Conservation (phyloP, 2,797 vertebrate genomes). For the Poecilia wingei region DNA sequence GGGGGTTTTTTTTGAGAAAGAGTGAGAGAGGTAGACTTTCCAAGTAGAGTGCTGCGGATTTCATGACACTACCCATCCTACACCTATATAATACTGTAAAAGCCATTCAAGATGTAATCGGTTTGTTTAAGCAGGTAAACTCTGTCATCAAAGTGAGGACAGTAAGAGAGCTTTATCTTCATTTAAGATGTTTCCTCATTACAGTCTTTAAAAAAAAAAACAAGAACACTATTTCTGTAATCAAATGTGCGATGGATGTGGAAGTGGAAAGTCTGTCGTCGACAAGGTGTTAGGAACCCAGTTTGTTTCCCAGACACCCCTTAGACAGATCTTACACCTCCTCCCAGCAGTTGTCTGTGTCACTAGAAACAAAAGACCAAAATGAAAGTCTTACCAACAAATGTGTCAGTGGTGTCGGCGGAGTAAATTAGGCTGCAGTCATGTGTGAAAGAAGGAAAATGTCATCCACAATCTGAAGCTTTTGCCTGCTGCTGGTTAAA, state of each 20-base stretch:
- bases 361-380: background rate
- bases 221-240: background rate
- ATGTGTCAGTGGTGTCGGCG: background rate
- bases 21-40: background rate
- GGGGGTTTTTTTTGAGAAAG: background rate
- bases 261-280: background rate
- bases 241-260: background rate
- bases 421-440: background rate
- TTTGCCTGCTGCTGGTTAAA: background rate
- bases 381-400: background rate
- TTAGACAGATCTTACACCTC: background rate
- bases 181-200: background rate
- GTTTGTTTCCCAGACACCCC: background rate
- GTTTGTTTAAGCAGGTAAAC: background rate
- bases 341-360: background rate
- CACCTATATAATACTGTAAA: no score
- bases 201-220: background rate
- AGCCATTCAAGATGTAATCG: no score
- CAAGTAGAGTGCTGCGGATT: background rate
- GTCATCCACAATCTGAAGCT: background rate
- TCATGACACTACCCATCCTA: no score
- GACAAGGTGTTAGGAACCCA: background rate
- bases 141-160: background rate
- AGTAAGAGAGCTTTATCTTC: background rate
- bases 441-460: background rate